phyloP scores from a whole-genome alignment of 2,113 vertebrate genomes.

The Zingel zingel region DNA sequence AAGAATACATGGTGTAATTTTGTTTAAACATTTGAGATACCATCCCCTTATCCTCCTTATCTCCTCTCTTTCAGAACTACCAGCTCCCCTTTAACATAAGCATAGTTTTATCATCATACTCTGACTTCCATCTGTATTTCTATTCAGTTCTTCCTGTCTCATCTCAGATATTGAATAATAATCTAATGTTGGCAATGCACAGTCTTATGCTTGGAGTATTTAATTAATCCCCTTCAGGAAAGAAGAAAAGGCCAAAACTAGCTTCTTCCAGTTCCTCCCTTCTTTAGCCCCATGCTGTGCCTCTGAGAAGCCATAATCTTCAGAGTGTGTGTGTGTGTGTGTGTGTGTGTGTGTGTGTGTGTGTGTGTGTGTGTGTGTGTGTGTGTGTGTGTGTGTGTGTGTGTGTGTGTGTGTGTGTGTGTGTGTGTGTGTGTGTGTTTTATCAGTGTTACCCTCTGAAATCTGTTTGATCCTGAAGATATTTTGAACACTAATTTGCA shows the following conservation, averaged over 20 bases:
- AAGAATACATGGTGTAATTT: not conserved
- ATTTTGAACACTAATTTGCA: slow-evolving; percentile 33
- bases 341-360: too few relatives aligned
- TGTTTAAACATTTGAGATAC: not conserved
- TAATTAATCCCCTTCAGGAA: slow-evolving; percentile 26
- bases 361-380: too few relatives aligned
- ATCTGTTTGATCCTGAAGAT: slow-evolving; percentile 18
- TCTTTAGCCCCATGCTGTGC: slow-evolving; percentile 19
- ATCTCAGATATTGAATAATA: not conserved
- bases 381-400: not conserved
- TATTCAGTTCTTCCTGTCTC: not conserved
- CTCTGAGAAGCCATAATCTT: slow-evolving; percentile 3
- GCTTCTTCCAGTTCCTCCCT: slow-evolving; percentile 16
- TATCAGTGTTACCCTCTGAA: slow-evolving; percentile 38
- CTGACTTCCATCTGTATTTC: not conserved
- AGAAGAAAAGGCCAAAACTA: slow-evolving; percentile 22
- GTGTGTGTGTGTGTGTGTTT: slow-evolving; percentile 6
- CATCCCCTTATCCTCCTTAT: not conserved
- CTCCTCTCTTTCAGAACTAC: not conserved
- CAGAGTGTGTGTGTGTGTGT: not conserved
- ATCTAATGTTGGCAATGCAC: not conserved
- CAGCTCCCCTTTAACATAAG: not conserved
- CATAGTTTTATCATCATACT: not conserved
- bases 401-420: too few relatives aligned
- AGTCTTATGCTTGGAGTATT: not conserved